Base-by-base conservation (phyloP, 2,888 invertebrate species). In the Scelioninae gen. 2 region DNA sequence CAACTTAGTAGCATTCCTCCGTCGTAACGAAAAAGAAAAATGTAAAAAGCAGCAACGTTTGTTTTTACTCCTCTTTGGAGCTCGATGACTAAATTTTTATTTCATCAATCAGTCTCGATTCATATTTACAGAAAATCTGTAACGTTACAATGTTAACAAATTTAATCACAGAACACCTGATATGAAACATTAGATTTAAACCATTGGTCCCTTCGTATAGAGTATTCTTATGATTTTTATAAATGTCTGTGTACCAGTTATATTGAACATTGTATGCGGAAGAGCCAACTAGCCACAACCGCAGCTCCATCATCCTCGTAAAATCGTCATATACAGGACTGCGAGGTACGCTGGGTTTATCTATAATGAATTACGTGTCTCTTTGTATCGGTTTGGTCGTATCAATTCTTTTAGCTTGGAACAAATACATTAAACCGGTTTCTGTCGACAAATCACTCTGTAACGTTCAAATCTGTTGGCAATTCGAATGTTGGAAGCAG, bases 311-410 rank as follows among this genome's bases (percentile, higher is more conserved):
- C 70, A 77, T 52, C 72, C 46, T 77, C 74, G 70, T 77, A 76
- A 65, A 39, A 75, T 73, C 70, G 74, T 60, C 57, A 68, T 71
- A 74, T 74, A 67, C 75, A 74, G 77, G 72, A 77, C 73, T 73
- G 73, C 75, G 77, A 78, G 78, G 78, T 78, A 78, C 71, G 58
- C 71, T 75, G 74, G 55, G 71, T 71, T 75, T 76, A 63, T 58
- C 39, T 67, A 16, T 67, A 45, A 16, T 35, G 11, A 45, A 28
- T 22, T 22, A 11, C 31, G 19, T 43, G 13, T 33, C 2, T 33
- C 22, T 58, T 31, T 43, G 18, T 33, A 33, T 33, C 11, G 18
- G 46, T 19, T 37, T 13, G 13, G 37, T 31, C 18, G 19, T 19
- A 28, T 9, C 3, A 43, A 13, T 41, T 31, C 15, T 11, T 64